Evolutionary conservation across 2,888 invertebrate genomes (phyloP).

Genomic region (Lumbricus terrestris): DNA sequence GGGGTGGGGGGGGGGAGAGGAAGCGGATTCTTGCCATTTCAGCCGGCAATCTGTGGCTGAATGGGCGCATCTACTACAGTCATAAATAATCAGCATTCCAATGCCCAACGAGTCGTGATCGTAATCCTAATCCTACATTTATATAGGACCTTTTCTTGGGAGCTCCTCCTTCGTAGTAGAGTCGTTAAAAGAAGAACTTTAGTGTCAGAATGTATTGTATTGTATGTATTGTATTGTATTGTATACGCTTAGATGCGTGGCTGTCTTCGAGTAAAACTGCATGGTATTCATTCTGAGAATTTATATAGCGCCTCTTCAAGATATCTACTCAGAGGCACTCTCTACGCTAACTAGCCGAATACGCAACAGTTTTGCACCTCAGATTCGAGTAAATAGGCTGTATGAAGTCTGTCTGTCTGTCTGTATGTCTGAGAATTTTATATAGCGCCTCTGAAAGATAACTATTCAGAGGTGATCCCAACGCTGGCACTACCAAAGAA

Average conservation of each 20-base stretch:
- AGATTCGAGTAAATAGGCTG: background rate
- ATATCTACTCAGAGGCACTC: too few species aligned
- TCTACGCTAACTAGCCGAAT: too few species aligned
- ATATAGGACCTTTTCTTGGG: background rate
- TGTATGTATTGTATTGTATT: too few species aligned
- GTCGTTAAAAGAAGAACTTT: background rate
- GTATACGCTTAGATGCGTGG: background rate
- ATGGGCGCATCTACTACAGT: background rate
- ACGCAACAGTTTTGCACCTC: background rate
- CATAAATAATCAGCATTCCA: background rate
- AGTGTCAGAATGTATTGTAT: too few species aligned
- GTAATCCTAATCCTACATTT: background rate
- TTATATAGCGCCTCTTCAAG: too few species aligned
- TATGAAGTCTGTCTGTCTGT: too few species aligned
- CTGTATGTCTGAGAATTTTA: too few species aligned
- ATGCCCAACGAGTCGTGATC: background rate
- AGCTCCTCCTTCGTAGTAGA: background rate
- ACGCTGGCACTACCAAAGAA: too few species aligned
- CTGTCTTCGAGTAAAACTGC: background rate
- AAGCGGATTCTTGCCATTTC: background rate
- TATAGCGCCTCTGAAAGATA: too few species aligned
- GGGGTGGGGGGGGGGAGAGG: too few species aligned
- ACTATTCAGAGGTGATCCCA: too few species aligned
- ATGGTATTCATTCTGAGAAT: too few species aligned
- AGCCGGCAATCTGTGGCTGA: background rate